These are phyloP conservation scores for Buceros bicornis DNA, from an alignment of 2,797 vertebrate genomes.

Conservation along the genomic window DNA sequence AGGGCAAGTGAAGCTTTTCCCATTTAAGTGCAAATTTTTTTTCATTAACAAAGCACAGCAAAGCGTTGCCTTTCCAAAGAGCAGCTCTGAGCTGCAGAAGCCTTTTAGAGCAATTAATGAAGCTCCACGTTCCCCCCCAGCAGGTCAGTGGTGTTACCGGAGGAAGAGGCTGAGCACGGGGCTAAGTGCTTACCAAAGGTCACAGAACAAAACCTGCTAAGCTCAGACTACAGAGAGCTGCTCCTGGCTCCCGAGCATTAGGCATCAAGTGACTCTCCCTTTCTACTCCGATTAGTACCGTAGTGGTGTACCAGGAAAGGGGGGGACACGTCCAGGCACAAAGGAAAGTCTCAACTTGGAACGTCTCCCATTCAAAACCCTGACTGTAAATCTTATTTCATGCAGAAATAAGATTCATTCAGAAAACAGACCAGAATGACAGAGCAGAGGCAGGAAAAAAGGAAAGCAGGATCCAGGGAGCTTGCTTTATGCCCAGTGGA, in stretches of 20 bases:
- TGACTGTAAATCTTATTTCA: background rate
- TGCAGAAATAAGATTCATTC: background rate
- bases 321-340: background rate
- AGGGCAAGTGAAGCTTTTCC: slow-evolving; percentile 66
- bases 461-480: background rate
- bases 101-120: background rate
- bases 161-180: background rate
- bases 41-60: background rate
- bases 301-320: background rate
- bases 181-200: background rate
- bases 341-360: background rate
- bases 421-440: background rate
- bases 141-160: background rate
- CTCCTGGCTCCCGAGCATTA: background rate
- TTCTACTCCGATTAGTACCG: background rate
- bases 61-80: background rate
- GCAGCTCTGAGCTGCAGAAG: background rate
- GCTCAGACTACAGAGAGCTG: background rate
- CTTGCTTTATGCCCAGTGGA: background rate
- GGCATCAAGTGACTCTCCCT: background rate
- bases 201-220: background rate
- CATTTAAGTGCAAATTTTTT: background rate
- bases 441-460: background rate
- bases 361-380: background rate
- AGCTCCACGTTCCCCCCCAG: background rate